A percentile compares a stretch with the other conserved stretches of the same genome.
phyloP scores from a whole-genome alignment of 2,113 vertebrate species.

The Bucco capensis region DNA sequence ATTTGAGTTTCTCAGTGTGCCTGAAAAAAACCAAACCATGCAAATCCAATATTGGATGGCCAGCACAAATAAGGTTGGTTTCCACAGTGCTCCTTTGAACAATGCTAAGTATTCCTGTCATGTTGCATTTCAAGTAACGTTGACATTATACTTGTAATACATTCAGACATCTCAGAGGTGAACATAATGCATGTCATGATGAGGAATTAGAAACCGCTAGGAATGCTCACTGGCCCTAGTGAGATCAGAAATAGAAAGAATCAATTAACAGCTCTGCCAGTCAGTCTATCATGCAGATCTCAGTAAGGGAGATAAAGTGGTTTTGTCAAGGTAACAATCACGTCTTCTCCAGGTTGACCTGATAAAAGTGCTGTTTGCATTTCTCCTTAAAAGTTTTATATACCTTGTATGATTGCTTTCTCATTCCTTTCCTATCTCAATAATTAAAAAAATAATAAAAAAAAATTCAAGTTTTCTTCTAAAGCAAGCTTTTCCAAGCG shows the following conservation, averaged over 20 bases:
- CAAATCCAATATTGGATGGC: background rate
- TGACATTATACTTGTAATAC: background rate
- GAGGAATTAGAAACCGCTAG: constrained; percentile 48
- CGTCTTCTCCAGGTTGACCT: constrained; percentile 11
- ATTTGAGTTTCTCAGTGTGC: background rate
- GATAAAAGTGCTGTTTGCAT: constrained; percentile 24
- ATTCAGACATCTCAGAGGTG: constrained; percentile 45
- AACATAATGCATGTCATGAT: constrained; percentile 35
- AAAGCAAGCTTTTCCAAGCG: background rate
- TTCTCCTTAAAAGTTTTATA: constrained; percentile 6
- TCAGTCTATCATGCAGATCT: constrained; percentile 30
- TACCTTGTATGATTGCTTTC: background rate
- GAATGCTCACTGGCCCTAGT: constrained; percentile 8
- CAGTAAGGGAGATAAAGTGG: constrained; percentile 19
- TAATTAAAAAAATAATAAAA: background rate
- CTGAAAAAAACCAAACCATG: background rate
- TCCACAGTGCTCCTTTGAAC: background rate
- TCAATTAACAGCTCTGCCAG: constrained; percentile 57
- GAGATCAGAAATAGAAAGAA: constrained; percentile 46
- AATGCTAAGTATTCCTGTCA: constrained; percentile 48
- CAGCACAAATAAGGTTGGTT: background rate
- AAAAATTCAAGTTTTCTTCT: background rate
- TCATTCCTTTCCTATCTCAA: background rate
- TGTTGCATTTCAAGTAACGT: constrained; percentile 52
- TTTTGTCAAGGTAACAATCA: constrained; percentile 57